Evolutionary conservation across 2,888 invertebrate species (phyloP), one percentile per base, ranked within the genome.

Genomic region (Baccha elongata): DNA sequence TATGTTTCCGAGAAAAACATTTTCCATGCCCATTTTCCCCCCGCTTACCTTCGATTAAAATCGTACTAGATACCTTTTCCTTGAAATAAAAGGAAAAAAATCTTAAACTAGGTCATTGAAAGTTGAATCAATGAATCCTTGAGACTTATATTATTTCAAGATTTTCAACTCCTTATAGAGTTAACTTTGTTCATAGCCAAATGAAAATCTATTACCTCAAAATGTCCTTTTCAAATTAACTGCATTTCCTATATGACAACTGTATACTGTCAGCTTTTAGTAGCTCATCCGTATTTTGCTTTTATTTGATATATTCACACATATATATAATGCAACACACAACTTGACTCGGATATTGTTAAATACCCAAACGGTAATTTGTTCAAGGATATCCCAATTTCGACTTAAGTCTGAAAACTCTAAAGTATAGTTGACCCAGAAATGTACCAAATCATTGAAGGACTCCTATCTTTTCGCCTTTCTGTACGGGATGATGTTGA

Each of bases 291-390:
- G 50, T 55, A 65, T 69, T 58, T n/a, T 44, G 32, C 48, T 5
- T 8, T 23, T 52, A 48, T 53, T 29, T 17, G n/a, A 55, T 10
- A 26, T 35, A 15, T 8, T 15, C 15, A 13, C 8, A n/a, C 21
- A 42, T 3, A 32, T 8, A 13, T n/a, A 37, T 35, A 58, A 10
- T n/a, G n/a, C n/a, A n/a, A 17, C 1, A 35, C 10, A 46, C 11
- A 37, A 53, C 29, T 40, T 26, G n/a, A 35, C 19, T 53, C 10
- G 62, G 55, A 64, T 72, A 78, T 50, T 64, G 78, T 67, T 68
- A 83, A 60, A 83, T 83, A 55, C 78, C 62, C 83, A 68, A 48
- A 64, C 71, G 60, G 71, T 76, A 83, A 67, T 76, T 81, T 83
- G 78, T 52, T 48, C 55, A 72, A 83, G 62, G 67, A 83, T 78